phyloP scores from a whole-genome alignment of 2,888 invertebrate species.

The Conomelus anceps region DNA sequence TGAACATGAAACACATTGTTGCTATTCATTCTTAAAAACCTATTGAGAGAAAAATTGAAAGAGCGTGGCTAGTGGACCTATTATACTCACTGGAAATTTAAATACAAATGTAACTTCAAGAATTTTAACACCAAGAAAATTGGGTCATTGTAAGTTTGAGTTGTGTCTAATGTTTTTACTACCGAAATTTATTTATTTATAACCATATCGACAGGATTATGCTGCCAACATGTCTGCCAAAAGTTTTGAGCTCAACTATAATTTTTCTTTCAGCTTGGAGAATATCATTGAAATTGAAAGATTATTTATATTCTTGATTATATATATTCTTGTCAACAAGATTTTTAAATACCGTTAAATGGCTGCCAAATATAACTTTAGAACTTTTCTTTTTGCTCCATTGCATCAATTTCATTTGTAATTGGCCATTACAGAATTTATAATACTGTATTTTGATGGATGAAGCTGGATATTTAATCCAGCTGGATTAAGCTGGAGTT shows the following conservation, averaged over 20 bases:
- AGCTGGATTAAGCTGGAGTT: too few relatives aligned
- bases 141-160: not conserved
- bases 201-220: not conserved
- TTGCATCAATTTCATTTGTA: too few relatives aligned
- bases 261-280: not conserved
- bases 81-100: not conserved
- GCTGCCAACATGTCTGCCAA: not conserved
- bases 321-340: too few relatives aligned
- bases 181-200: not conserved
- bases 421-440: too few relatives aligned
- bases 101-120: not conserved
- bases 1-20: not conserved
- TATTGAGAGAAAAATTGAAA: not conserved
- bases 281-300: not conserved
- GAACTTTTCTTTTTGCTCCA: too few relatives aligned
- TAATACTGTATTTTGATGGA: too few relatives aligned
- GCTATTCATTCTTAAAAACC: not conserved
- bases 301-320: too few relatives aligned
- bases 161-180: not conserved
- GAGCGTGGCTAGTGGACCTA: not conserved
- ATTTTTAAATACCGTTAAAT: too few relatives aligned
- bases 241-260: constrained; percentile 26
- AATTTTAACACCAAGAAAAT: too few relatives aligned
- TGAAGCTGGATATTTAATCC: too few relatives aligned
- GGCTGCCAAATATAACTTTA: too few relatives aligned